Conservation (phyloP, 2,888 invertebrate genomes). For the Rhabditophanes sp. region DNA sequence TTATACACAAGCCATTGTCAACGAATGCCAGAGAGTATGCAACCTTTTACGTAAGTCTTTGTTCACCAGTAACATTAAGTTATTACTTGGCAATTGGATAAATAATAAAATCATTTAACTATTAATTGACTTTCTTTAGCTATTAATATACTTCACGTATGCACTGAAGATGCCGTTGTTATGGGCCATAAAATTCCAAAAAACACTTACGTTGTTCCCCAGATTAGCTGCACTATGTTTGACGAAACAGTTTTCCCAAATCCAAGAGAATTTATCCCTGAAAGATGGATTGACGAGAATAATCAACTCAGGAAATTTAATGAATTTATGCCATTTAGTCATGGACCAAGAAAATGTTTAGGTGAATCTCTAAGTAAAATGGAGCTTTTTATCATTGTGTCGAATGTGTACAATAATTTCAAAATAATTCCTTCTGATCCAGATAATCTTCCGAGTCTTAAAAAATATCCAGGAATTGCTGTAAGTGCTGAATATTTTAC, state of each 20-base stretch:
- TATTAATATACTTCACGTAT: not conserved
- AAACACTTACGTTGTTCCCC: constrained; percentile 2
- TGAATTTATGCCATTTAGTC: constrained; percentile 6
- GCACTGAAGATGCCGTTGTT: not conserved
- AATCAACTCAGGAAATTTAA: constrained; percentile 11
- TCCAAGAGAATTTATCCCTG: constrained; percentile 1
- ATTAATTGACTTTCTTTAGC: too few species aligned
- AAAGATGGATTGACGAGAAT: constrained; percentile 3
- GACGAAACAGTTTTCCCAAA: constrained; percentile 2
- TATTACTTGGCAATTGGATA: too few species aligned
- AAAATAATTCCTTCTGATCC: too few species aligned
- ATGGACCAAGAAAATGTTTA: constrained; percentile 1
- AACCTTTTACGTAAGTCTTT: too few species aligned
- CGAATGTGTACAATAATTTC: constrained; percentile 4
- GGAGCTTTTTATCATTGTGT: constrained; percentile 1
- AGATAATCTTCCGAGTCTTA: too few species aligned
- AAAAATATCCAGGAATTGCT: too few species aligned
- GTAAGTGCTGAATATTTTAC: too few species aligned
- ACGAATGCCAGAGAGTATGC: constrained; percentile 7
- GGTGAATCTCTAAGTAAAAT: constrained; percentile 1
- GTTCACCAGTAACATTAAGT: too few species aligned
- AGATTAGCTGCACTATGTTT: constrained; percentile 1
- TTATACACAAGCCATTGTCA: constrained; percentile 18
- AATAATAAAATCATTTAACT: too few species aligned
- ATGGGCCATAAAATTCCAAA: not conserved